A percentile compares a stretch with the other conserved stretches of the same genome.
phyloP scores from a whole-genome alignment of 2,113 vertebrate species.

The Corvus hawaiiensis region DNA sequence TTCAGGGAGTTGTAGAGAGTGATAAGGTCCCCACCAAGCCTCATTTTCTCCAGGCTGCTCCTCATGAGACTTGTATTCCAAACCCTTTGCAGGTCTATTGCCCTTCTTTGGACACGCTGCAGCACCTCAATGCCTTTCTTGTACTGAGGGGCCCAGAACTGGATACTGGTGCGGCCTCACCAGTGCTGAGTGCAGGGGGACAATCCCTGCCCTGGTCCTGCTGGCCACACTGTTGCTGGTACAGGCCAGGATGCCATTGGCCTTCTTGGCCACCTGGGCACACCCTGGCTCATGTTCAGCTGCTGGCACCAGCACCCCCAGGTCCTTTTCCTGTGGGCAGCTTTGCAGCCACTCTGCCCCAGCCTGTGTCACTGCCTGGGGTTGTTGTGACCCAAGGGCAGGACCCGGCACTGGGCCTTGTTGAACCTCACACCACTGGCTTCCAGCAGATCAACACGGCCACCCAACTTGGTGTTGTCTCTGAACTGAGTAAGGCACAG shows the following conservation, averaged over 20 bases:
- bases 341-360: neutral
- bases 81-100: neutral
- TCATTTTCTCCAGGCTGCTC: neutral
- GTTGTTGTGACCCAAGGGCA: neutral
- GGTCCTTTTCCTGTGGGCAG: neutral
- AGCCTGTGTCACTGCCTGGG: neutral
- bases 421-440: neutral
- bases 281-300: too few relatives aligned
- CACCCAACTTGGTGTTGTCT: neutral
- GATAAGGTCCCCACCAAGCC: too few relatives aligned
- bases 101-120: accelerated
- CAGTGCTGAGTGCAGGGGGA: accelerated
- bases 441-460: neutral
- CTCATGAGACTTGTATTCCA: neutral
- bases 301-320: neutral
- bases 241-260: too few relatives aligned
- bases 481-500: neutral
- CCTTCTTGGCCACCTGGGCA: too few relatives aligned
- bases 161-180: neutral
- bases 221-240: too few relatives aligned
- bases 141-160: neutral
- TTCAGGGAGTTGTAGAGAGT: neutral
- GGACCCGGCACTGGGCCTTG: neutral
- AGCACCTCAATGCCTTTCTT: too few relatives aligned
- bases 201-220: neutral